A percentile compares a stretch with the other conserved stretches of the same genome.
Evolutionary conservation across 2,113 vertebrate species (phyloP).

Genomic region (Sminthopsis crassicaudata): DNA sequence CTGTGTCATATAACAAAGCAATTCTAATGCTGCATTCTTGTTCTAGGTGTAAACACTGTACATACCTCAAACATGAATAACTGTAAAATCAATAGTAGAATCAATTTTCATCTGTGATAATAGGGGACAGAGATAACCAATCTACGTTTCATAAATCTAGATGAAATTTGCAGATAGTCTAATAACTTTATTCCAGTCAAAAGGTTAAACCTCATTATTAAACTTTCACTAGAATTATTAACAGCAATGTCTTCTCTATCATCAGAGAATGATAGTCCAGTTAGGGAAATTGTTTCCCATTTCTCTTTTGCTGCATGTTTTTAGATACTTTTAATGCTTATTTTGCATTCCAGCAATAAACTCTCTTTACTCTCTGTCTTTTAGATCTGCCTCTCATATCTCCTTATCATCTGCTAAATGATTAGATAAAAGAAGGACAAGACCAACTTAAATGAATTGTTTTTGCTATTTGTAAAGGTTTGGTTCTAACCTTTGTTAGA

Average conservation of each 20-base stretch:
- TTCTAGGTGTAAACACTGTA: neutral
- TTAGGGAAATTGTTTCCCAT: neutral
- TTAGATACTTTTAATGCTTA: neutral
- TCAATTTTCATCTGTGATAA: slow-evolving; percentile 5
- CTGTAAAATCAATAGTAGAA: neutral
- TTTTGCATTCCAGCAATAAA: neutral
- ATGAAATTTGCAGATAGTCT: neutral
- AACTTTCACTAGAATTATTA: slow-evolving; percentile 13
- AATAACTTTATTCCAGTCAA: neutral
- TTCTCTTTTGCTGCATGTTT: neutral
- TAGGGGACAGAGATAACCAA: neutral
- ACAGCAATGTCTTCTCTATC: neutral
- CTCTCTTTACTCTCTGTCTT: neutral
- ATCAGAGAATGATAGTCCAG: neutral
- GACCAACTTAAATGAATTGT: neutral
- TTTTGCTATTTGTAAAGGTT: neutral
- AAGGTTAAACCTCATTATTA: neutral
- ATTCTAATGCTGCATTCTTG: neutral
- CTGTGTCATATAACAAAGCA: neutral
- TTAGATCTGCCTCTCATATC: neutral
- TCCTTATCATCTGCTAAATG: neutral
- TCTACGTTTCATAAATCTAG: neutral
- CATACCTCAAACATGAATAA: neutral
- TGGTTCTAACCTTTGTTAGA: too few relatives aligned
- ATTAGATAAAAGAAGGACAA: neutral